These are phyloP conservation scores for Porites rus DNA, from an alignment of 92 coral and sea anemone species.

Conservation along the genomic window DNA sequence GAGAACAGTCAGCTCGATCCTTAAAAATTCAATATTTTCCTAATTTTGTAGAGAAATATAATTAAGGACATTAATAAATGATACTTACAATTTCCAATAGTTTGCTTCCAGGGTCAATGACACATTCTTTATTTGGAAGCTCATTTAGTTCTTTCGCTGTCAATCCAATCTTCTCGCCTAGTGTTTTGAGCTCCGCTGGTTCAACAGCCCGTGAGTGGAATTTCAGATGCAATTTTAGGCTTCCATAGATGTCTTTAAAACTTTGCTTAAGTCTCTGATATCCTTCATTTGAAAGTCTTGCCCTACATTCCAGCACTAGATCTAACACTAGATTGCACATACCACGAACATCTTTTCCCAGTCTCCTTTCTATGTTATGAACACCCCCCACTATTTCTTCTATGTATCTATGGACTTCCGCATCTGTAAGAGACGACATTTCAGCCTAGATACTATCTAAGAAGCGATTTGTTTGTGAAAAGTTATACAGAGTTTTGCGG, in stretches of 20 bases:
- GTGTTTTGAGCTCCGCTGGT: not conserved
- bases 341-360: not conserved
- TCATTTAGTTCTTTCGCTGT: not conserved
- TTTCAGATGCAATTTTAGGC: constrained; percentile 15
- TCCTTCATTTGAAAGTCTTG: not conserved
- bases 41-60: too few species aligned
- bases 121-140: not conserved
- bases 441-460: too few species aligned
- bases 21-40: too few species aligned
- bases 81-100: constrained; percentile 26
- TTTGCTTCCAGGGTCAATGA: constrained; percentile 11
- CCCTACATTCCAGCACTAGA: rapidly evolving
- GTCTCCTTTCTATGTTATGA: too few species aligned
- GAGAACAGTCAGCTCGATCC: too few species aligned
- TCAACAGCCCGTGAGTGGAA: not conserved
- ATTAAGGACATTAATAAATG: too few species aligned
- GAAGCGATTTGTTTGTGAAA: too few species aligned
- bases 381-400: not conserved
- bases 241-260: constrained; percentile 4
- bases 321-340: not conserved
- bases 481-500: too few species aligned
- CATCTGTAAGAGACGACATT: too few species aligned
- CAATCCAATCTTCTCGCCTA: not conserved
- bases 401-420: too few species aligned
- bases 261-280: not conserved